Evolutionary conservation across 2,888 invertebrate species (phyloP).

Genomic region (Dynastes maya): DNA sequence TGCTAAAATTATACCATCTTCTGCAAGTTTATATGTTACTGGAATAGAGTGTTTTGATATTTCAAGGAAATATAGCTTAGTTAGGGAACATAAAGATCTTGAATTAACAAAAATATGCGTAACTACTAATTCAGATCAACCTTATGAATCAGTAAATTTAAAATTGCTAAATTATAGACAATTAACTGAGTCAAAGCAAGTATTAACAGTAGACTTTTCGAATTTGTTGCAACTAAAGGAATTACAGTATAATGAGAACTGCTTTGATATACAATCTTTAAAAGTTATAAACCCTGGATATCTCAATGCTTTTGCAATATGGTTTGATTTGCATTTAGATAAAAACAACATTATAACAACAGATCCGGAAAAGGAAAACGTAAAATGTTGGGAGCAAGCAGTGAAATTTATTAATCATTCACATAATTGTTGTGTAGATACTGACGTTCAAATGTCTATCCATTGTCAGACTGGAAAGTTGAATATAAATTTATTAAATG

Average conservation of each 20-base stretch:
- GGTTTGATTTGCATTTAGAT: slow-evolving; percentile 83
- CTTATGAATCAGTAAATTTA: slow-evolving; percentile 82
- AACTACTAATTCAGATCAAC: slow-evolving; percentile 66
- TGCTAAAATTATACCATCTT: slow-evolving; percentile 76
- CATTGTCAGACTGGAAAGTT: slow-evolving; percentile 69
- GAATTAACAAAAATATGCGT: slow-evolving; percentile 53
- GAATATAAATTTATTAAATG: slow-evolving; percentile 50
- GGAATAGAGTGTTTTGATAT: slow-evolving; percentile 74
- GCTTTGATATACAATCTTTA: slow-evolving; percentile 66
- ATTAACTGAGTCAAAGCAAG: slow-evolving; percentile 74
- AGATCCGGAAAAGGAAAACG: slow-evolving; percentile 72
- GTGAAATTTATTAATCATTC: slow-evolving; percentile 77
- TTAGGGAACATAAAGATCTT: slow-evolving; percentile 56
- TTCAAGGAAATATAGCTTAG: slow-evolving; percentile 52
- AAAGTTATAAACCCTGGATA: slow-evolving; percentile 68
- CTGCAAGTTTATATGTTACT: slow-evolving; percentile 77
- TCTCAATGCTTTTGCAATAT: slow-evolving; percentile 79
- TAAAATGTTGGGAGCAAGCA: slow-evolving; percentile 86
- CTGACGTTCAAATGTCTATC: slow-evolving; percentile 67
- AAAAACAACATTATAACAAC: slow-evolving; percentile 77
- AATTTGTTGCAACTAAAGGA: slow-evolving; percentile 71
- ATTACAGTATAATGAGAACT: slow-evolving; percentile 59
- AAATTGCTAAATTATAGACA: slow-evolving; percentile 73
- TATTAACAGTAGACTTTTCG: slow-evolving; percentile 79
- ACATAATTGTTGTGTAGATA: slow-evolving; percentile 62